Evolutionary conservation across 2,888 invertebrate genomes (phyloP), one percentile per base, ranked within the genome.

Genomic region (Caenorhabditis zanzibari): DNA sequence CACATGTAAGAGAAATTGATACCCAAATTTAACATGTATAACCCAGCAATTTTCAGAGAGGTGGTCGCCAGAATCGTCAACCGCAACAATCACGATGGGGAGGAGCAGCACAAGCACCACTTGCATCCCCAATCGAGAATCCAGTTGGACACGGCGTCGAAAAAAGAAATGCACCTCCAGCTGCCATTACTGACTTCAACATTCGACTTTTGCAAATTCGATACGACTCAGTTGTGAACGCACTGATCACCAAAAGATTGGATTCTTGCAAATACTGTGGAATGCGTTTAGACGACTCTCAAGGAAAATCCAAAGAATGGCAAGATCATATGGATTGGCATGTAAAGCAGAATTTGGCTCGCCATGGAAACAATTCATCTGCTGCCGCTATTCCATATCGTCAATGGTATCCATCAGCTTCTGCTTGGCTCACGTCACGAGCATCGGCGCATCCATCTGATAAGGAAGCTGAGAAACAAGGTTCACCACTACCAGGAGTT

Each of bases 261-360:
- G 98, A 96, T 22, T 98, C 97, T 92, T 99, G 99, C 93, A 96
- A 96, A 86, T 96, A 96, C 69, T 99, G 99, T 93, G 98, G 98
- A 41, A 95, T 96, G 82, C 95, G 98, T 59, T 98, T 98, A 93
- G 95, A 96, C 16, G 66, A 59, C 16, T 49, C 63, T 63, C 83
- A 28, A 38, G 71, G 41, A 58, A 66, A 75, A 59, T 72, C 82
- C 38, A 52, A 82, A 72, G 81, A 81, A 66, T 79, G 81, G 83
- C 56, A 64, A 52, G 73, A 96, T 92, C 99, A 99, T 93, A 94
- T 98, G 82, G 98, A 99, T 94, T 98, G 98, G 98, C 99, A 99
- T 94, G 98, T 98, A 94, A 94, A 97, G 0, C 96, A 96, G 93
- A 98, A 98, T 44, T 77, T 89, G 22, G 38, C 79, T 12, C 59